Evolutionary conservation across 2,888 invertebrate genomes (phyloP).

Genomic region (Andrena hattorfiana): DNA sequence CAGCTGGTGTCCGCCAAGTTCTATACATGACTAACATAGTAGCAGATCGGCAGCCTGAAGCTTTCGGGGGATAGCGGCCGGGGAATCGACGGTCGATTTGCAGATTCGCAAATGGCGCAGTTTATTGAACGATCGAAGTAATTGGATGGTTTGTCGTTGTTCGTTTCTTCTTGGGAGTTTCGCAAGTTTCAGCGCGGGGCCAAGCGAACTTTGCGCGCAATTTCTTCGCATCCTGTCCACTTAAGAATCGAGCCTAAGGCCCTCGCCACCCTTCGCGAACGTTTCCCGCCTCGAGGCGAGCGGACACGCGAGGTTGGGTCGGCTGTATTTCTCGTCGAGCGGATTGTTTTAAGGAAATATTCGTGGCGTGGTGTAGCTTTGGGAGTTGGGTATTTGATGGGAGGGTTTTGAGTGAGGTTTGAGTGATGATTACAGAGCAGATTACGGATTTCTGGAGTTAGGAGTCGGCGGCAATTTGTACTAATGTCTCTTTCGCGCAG

Average conservation of each 20-base stretch:
- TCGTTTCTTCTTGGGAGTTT: background rate
- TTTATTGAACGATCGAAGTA: constrained; percentile 7
- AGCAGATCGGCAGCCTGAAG: constrained; percentile 52
- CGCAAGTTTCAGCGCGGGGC: background rate
- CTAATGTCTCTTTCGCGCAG: too few species aligned
- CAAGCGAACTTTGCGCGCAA: constrained; percentile 16
- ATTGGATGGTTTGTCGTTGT: background rate
- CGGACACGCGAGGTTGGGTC: too few species aligned
- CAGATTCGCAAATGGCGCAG: constrained; percentile 35
- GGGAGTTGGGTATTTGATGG: too few species aligned
- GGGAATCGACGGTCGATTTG: constrained; percentile 66
- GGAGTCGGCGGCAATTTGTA: too few species aligned
- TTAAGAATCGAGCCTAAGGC: constrained; percentile 42
- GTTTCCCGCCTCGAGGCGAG: background rate
- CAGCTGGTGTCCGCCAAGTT: constrained; percentile 30
- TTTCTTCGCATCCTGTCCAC: constrained; percentile 3
- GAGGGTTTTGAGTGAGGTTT: too few species aligned
- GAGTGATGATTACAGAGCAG: too few species aligned
- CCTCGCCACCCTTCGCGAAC: background rate
- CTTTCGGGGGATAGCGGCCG: constrained; percentile 6
- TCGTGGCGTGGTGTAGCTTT: too few species aligned
- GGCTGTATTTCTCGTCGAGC: too few species aligned
- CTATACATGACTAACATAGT: constrained; percentile 55
- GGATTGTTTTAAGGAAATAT: too few species aligned
- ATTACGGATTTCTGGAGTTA: too few species aligned